Evolutionary conservation across 1,140 invertebrate genomes (phyloP), one percentile per base, ranked within the genome.

Genomic region (Hypothenemus hampei): DNA sequence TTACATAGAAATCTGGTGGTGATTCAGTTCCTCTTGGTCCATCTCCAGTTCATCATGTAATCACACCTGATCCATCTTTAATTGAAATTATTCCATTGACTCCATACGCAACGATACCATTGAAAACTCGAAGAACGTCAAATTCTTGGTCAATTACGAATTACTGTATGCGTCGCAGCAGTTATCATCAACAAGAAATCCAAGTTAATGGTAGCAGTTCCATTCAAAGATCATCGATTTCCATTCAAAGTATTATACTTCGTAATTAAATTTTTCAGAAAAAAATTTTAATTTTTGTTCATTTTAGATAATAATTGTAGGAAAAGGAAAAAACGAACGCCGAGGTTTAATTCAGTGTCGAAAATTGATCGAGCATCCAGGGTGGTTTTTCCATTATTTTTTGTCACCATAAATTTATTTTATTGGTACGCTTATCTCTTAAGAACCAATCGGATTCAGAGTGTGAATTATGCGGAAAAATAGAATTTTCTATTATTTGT

Each of bases 391-490:
- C 87, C 87, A 1, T 58, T 89, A 26, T 76, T 85, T 22, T 90
- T 89, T 64, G 67, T 89, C 3, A 75, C 83, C 16, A 86, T 90
- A 49, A 90, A 90, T 69, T 69, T 87, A 35, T 84, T 87, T 70
- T 90, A 90, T 65, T 89, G 87, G 87, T 85, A 81, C 61, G 80
- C 79, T 1, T 89, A 88, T 65, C 72, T 88, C 20, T 80, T 81
- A 39, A 74, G 82, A 47, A 83, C 81, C 62, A 77, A 83, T 56
- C 63, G 81, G 33, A 78, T 81, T 26, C 67, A 67, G 10, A 49
- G 37, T 37, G 15, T 49, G 20, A 21, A 21, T 20, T 43, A 43
- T 18, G 8, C 40, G n/a, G n/a, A n/a, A n/a, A n/a, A n/a, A 43
- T 43, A 43, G 16, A 23, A 43, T 43, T 15, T 29, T n/a, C n/a